Base-by-base conservation (phyloP, 1,140 invertebrate species). In the Pogonus chalceus region DNA sequence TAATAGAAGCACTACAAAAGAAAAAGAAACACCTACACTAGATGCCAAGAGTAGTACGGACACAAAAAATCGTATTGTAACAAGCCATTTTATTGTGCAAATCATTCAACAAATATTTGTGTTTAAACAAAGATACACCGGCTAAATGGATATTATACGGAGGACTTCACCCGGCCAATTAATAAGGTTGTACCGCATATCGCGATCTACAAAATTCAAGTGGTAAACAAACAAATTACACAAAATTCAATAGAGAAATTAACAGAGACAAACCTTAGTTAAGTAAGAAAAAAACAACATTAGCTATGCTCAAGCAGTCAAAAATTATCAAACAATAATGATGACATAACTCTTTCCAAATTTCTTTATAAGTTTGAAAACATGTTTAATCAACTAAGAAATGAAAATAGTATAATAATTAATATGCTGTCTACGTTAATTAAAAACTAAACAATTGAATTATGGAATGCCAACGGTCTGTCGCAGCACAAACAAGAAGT, bases 131-230 rank as follows among this genome's bases (percentile, higher is more conserved):
- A 56, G 47, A 64, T 48, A 56, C 52, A 2, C 62, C 63, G 49
- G 60, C 64, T 21, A 66, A 51, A 51, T 74, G 67, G 57, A 58
- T 55, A 1, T 56, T 61, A 12, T 73, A 68, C 37, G 47, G 58
- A 1, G 58, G 64, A 43, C 55, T 64, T 2, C 69, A 73, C 46
- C 60, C 66, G 21, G 67, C 69, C 14, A 72, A 65, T 55, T 70
- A 67, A 24, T 63, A 58, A 60, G 65, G 66, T 0, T 69, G 68
- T 48, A 14, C 22, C n/a, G n/a, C n/a, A n/a, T n/a, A n/a, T n/a
- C n/a, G n/a, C n/a, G n/a, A n/a, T n/a, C n/a, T n/a, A n/a, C 39
- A 53, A 23, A 49, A 57, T 35, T 51, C 35, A 50, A 43, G 20
- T 21, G 10, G 16, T 50, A n/a, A n/a, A n/a, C n/a, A 61, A 4